Evolutionary conservation across 2,113 vertebrate genomes (phyloP).

Genomic region (Prinia subflava): DNA sequence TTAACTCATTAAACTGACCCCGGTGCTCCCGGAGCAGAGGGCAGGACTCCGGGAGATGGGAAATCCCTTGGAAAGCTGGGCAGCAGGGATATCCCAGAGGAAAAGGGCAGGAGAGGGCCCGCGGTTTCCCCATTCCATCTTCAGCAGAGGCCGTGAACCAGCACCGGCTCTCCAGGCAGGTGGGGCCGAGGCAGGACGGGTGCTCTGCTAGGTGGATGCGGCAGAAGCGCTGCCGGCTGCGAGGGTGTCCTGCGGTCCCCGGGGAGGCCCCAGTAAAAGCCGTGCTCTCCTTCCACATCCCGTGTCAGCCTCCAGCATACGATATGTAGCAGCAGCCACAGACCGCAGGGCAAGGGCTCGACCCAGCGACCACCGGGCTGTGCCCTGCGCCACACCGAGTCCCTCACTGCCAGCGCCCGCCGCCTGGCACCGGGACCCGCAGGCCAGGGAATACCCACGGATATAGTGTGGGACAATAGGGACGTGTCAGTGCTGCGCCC

Average conservation of each 20-base stretch:
- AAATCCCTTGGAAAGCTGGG: neutral
- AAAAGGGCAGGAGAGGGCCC: neutral
- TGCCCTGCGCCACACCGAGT: neutral
- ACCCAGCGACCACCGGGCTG: neutral
- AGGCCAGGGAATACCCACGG: neutral
- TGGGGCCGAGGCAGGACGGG: neutral
- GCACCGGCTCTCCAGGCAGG: fast-evolving
- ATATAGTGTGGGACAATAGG: neutral
- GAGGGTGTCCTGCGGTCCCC: neutral
- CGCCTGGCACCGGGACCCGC: neutral
- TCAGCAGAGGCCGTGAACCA: fast-evolving
- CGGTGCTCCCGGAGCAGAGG: conserved; percentile 15
- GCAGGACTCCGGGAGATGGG: neutral
- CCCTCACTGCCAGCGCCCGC: neutral
- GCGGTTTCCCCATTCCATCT: neutral
- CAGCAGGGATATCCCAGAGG: fast-evolving
- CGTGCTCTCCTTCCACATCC: neutral
- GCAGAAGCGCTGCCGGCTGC: neutral
- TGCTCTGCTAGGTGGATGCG: no score
- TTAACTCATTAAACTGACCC: conserved; percentile 27
- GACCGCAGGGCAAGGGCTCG: neutral
- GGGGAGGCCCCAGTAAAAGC: neutral
- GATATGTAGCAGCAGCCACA: neutral
- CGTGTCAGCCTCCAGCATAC: neutral
- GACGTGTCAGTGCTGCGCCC: neutral